These are phyloP conservation scores for Paracentrotus lividus DNA, from an alignment of 53 echinoderm and acorn worm genomes.

Conservation along the genomic window DNA sequence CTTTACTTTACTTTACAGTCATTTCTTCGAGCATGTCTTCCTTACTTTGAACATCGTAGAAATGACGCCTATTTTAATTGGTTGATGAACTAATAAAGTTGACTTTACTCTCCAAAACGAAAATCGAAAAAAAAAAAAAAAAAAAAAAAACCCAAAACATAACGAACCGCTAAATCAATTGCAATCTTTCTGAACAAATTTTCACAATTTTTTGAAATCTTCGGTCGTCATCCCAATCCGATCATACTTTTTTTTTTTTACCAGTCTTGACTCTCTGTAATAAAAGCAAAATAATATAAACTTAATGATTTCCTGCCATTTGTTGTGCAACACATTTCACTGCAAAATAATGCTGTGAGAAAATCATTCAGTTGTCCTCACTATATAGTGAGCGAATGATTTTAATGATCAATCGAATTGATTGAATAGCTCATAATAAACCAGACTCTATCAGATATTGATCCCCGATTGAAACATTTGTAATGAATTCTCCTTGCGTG, in stretches of 20 bases:
- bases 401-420: not conserved
- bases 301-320: not conserved
- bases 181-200: not conserved
- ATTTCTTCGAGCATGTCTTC: not conserved
- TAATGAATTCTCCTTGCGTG: not conserved
- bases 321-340: not conserved
- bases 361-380: not conserved
- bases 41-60: not conserved
- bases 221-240: no score
- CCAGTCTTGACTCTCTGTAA: no score
- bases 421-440: constrained; percentile 11
- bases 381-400: not conserved
- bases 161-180: no score
- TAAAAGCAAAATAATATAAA: no score
- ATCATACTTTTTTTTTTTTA: no score
- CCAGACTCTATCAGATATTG: not conserved
- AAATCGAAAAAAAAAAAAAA: no score
- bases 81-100: not conserved
- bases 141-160: no score
- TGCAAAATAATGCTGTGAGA: not conserved
- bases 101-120: not conserved
- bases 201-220: not conserved
- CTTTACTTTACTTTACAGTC: not conserved
- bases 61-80: not conserved
- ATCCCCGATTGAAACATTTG: no score